phyloP scores from a whole-genome alignment of 2,888 invertebrate species.

The Drosophila testacea region DNA sequence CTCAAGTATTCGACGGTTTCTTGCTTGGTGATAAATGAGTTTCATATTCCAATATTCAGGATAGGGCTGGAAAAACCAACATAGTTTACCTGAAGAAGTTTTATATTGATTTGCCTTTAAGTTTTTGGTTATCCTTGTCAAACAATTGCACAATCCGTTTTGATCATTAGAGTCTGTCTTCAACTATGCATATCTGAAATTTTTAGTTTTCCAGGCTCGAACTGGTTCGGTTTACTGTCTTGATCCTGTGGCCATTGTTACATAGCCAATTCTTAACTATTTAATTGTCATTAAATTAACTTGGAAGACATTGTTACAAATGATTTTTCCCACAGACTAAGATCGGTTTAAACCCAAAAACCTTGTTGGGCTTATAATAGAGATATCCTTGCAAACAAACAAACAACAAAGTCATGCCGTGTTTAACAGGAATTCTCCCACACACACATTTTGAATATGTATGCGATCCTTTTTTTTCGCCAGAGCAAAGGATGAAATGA shows the following conservation, averaged over 20 bases:
- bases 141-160: too few species aligned
- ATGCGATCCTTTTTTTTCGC: constrained; percentile 69
- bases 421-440: constrained; percentile 76
- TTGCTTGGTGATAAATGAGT: not conserved
- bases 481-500: constrained; percentile 62
- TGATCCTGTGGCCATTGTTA: constrained; percentile 4
- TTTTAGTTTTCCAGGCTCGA: too few species aligned
- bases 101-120: too few species aligned
- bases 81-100: too few species aligned
- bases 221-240: not conserved
- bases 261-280: constrained; percentile 8
- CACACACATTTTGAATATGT: constrained; percentile 69
- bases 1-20: not conserved
- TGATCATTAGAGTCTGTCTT: too few species aligned
- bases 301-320: constrained; percentile 41
- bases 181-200: too few species aligned
- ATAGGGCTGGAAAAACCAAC: not conserved
- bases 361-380: constrained; percentile 53
- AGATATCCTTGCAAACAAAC: constrained; percentile 65
- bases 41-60: not conserved
- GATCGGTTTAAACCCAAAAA: constrained; percentile 33
- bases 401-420: constrained; percentile 76
- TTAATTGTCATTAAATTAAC: constrained; percentile 70
- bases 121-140: too few species aligned
- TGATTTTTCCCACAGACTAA: constrained; percentile 69